A percentile compares a stretch with the other conserved stretches of the same genome.
phyloP scores from a whole-genome alignment of 2,888 invertebrate species.

The Gisinianus flammeolus region DNA sequence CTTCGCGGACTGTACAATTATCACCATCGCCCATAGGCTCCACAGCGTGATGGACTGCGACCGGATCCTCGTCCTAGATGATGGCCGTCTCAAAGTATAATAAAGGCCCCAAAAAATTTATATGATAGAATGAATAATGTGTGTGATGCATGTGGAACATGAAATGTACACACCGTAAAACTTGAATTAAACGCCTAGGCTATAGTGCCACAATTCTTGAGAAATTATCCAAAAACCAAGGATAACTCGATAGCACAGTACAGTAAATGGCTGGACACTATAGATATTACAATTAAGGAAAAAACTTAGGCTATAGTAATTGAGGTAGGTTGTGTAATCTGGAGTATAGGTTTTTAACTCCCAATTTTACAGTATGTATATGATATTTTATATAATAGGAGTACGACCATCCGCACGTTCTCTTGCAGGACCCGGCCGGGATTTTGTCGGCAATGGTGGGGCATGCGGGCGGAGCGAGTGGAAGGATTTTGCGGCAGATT shows the following conservation, averaged over 20 bases:
- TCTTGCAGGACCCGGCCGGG: constrained; percentile 69
- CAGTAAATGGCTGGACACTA: no score
- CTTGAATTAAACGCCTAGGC: no score
- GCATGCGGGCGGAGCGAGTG: constrained; percentile 73
- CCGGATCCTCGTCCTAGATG: constrained; percentile 84
- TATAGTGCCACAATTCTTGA: no score
- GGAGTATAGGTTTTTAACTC: neutral
- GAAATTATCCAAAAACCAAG: no score
- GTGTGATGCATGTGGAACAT: no score
- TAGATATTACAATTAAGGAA: neutral
- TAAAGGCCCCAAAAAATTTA: constrained; percentile 19
- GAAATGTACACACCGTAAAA: no score
- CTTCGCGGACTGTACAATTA: constrained; percentile 81
- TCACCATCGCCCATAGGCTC: constrained; percentile 89
- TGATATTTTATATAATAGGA: constrained; percentile 66
- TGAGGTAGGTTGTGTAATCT: no score
- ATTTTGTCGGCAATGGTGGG: constrained; percentile 72
- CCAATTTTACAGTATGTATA: no score
- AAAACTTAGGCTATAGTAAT: no score
- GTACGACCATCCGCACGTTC: constrained; percentile 75
- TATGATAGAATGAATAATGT: neutral
- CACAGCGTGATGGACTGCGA: constrained; percentile 92
- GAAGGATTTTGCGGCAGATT: constrained; percentile 68
- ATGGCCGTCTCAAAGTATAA: constrained; percentile 70
- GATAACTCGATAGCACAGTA: no score